Evolutionary conservation across 2,888 invertebrate species (phyloP), one percentile per base, ranked within the genome.

Genomic region (Trypoxylon attenuatum): DNA sequence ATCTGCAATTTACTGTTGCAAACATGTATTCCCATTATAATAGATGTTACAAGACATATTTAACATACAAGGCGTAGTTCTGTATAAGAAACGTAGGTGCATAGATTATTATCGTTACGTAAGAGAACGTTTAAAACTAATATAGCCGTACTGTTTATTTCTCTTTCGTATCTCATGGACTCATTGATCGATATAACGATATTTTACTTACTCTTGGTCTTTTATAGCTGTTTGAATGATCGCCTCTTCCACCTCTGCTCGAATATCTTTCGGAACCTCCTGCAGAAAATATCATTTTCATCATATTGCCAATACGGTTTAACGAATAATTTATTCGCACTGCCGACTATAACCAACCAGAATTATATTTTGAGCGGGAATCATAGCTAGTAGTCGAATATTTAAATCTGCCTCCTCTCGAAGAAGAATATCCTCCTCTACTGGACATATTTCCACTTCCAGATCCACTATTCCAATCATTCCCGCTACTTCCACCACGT

Each of bases 191-290:
- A 51, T 0, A 22, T 3, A 53, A 15, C 27, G 18, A 19, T 22
- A 49, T 50, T 4, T 33, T 0, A 72, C 79, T 78, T 75, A 85
- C 85, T n/a, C 85, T 78, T 68, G 82, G 82, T 53, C 85, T 77
- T 66, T 85, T 85, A 54, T 85, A 85, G 69, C 71, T 84, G 55
- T 84, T 85, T 6, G 83, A 81, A 65, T 84, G 84, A 56, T 85
- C 85, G 10, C 84, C 84, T 47, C 85, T 70, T 49, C 82, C 82
- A 2, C 85, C 85, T 68, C 85, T 80, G 54, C 81, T 81, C 0
- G 84, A 82, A 53, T 85, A 85, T 59, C 84, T 80, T 25, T 85
- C 85, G n/a, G 85, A 84, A 41, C 77, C 79, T 59, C 82, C 73
- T 76, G 19, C 49, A 38, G 19, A 10, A 25, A 49, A 50, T 23